Evolutionary conservation across 2,113 vertebrate genomes (phyloP), one percentile per base, ranked within the genome.

Genomic region (Pelecanoides urinatrix): DNA sequence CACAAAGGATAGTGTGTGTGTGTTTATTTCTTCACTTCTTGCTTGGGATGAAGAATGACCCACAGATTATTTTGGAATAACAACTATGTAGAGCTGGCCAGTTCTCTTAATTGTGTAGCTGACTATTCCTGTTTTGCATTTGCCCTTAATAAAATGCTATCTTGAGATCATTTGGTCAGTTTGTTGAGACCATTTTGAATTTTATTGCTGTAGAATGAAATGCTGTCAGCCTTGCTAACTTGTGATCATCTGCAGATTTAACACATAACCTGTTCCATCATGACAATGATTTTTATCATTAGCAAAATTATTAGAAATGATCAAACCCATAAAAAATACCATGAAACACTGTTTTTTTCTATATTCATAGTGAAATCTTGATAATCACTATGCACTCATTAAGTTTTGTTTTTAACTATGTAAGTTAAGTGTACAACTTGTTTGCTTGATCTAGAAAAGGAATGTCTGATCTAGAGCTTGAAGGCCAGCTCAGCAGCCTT

Each of bases 331-430:
- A 19, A 63, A 86, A 82, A 67, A 30, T 53, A 26, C 32, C 19
- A 32, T 18, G 19, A 73, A 68, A 38, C 20, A 6, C 36, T 25
- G 0, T 13, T 73, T 89, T 89, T 68, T 70, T 36, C 68, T 44
- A 6, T 61, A 13, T 70, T 66, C 1, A 0, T 38, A 70, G 53
- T 27, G 59, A 59, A 83, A 19, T 15, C 5, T 59, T 47, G 16
- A 36, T 70, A 52, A 22, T 73, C 36, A 8, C 16, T 63, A 5
- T 19, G 11, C 23, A 20, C 15, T 67, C 56, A 36, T 6, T 26
- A 47, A 58, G 34, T 71, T 22, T 6, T 53, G 2, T 2, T 79
- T 72, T 62, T 79, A 67, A 34, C 8, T 68, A 0, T 47, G 0
- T 26, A 34, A 47, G 11, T 15, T 59, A 13, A 78, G 59, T 12